phyloP scores from a whole-genome alignment of 2,888 invertebrate genomes.

The Kuschelorhynchus macadamiae region DNA sequence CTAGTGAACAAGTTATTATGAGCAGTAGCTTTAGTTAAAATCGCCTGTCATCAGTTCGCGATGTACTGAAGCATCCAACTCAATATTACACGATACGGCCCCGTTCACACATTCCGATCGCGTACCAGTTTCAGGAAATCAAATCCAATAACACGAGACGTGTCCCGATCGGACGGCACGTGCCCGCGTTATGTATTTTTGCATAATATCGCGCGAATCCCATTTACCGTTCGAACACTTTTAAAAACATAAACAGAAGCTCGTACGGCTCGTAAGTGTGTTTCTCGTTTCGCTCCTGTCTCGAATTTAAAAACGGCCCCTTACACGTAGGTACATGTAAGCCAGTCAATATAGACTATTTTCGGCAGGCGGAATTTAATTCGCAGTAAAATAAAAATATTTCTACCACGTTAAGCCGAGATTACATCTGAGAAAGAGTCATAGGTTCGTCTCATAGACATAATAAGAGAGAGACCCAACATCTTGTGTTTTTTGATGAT shows the following conservation, averaged over 20 bases:
- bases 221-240: slow-evolving; percentile 43
- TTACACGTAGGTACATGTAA: neutral
- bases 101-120: slow-evolving; percentile 12
- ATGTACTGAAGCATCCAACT: too few species aligned
- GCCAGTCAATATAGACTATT: too few species aligned
- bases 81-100: neutral
- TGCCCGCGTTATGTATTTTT: slow-evolving; percentile 40
- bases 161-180: slow-evolving; percentile 37
- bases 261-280: slow-evolving; percentile 24
- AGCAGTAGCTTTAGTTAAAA: too few species aligned
- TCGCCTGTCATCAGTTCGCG: too few species aligned
- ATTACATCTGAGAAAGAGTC: too few species aligned
- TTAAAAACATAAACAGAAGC: slow-evolving; percentile 41
- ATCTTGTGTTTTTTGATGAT: too few species aligned
- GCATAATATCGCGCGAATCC: slow-evolving; percentile 44
- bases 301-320: neutral
- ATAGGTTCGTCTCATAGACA: too few species aligned
- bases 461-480: too few species aligned
- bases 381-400: too few species aligned
- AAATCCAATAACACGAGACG: slow-evolving; percentile 44
- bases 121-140: slow-evolving; percentile 41
- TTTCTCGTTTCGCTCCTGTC: slow-evolving; percentile 12
- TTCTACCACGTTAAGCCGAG: too few species aligned
- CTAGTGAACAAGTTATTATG: too few species aligned
- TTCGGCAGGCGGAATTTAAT: too few species aligned